phyloP scores from a whole-genome alignment of 2,113 vertebrate genomes.

The Camelus bactrianus region DNA sequence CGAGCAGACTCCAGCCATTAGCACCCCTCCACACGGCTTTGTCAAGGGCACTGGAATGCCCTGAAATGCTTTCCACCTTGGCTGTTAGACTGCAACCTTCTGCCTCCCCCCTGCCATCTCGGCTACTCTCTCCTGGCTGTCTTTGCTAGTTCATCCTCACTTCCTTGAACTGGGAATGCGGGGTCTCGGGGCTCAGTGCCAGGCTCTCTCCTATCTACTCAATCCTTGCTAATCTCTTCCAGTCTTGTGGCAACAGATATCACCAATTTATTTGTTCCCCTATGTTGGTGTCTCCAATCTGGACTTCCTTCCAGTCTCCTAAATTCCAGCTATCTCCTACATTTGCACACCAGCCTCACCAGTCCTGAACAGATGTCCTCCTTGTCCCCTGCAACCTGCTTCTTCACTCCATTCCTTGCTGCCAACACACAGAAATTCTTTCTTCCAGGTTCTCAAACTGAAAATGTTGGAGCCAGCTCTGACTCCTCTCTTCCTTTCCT shows the following conservation, averaged over 20 bases:
- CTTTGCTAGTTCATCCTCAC: background rate
- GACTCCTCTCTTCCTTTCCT: background rate
- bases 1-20: background rate
- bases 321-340: no score
- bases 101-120: no score
- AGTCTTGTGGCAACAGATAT: background rate
- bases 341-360: no score
- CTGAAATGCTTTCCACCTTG: background rate
- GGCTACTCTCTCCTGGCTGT: background rate
- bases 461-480: background rate
- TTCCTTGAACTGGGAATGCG: background rate
- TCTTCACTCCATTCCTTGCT: background rate
- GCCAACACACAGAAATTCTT: background rate
- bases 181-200: background rate
- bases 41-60: no score
- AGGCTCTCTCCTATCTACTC: no score
- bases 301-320: background rate
- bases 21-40: background rate
- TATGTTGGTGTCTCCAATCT: fast-evolving
- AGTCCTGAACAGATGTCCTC: background rate
- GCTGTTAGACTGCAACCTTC: no score
- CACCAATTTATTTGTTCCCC: fast-evolving
- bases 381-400: fast-evolving
- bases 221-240: background rate
- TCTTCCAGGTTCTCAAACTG: background rate